Evolutionary conservation across 2,888 invertebrate genomes (phyloP).

Genomic region (Sceliomorpha sp.): DNA sequence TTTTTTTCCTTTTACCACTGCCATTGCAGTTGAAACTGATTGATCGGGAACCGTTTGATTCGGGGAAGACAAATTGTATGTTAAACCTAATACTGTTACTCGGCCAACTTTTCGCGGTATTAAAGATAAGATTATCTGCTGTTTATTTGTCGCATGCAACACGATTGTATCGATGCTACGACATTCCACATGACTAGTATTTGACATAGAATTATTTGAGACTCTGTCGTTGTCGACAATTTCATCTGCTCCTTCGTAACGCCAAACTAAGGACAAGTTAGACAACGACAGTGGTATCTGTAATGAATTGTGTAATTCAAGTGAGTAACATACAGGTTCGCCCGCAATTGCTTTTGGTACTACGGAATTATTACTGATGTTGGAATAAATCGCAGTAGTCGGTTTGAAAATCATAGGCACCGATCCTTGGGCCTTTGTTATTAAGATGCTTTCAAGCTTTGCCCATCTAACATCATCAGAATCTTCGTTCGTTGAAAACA

Average conservation of each 20-base stretch:
- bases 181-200: conserved; percentile 82
- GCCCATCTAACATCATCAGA: conserved; percentile 84
- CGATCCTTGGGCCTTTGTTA: conserved; percentile 86
- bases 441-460: conserved; percentile 88
- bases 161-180: conserved; percentile 82
- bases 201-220: conserved; percentile 77
- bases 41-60: conserved; percentile 55
- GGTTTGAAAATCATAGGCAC: conserved; percentile 90
- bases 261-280: conserved; percentile 88
- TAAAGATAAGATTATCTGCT: conserved; percentile 86
- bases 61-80: conserved; percentile 82
- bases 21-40: conserved; percentile 65
- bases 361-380: conserved; percentile 84
- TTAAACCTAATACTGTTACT: conserved; percentile 87
- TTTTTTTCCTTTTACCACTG: conserved; percentile 84
- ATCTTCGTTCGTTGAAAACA: conserved; percentile 74
- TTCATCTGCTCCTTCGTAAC: conserved; percentile 81
- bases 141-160: conserved; percentile 83
- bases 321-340: conserved; percentile 90
- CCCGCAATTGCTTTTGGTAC: conserved; percentile 88
- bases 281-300: conserved; percentile 86
- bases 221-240: conserved; percentile 77
- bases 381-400: conserved; percentile 87
- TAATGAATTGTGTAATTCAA: conserved; percentile 88
- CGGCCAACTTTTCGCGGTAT: conserved; percentile 88